phyloP scores from a whole-genome alignment of 2,888 invertebrate genomes.

The Plemyria rubiginata region DNA sequence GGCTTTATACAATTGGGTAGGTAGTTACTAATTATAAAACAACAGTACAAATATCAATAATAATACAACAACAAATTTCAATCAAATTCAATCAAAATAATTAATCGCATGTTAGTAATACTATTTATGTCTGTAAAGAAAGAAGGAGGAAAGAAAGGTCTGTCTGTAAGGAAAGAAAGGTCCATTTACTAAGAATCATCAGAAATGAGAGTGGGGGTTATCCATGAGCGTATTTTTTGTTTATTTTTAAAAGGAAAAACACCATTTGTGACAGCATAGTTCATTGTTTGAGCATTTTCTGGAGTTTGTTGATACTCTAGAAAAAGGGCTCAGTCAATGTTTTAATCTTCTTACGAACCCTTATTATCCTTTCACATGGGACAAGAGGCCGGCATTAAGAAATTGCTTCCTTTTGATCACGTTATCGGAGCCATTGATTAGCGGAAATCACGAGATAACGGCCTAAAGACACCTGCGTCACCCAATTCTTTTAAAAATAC shows the following conservation, averaged over 20 bases:
- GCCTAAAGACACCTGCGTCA: slow-evolving; percentile 60
- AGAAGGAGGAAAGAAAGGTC: no score
- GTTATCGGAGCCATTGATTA: slow-evolving; percentile 69
- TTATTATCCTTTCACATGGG: slow-evolving; percentile 37
- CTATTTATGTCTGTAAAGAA: no score
- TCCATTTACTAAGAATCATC: no score
- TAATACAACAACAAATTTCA: no score
- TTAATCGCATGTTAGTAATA: no score
- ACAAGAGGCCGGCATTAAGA: slow-evolving; percentile 59
- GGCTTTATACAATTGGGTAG: no score
- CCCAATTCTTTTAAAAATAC: slow-evolving; percentile 60
- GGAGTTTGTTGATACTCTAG: background rate
- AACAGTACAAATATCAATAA: no score
- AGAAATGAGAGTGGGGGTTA: no score
- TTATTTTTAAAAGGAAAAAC: background rate
- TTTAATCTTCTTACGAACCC: slow-evolving; percentile 11
- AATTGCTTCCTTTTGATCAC: slow-evolving; percentile 67
- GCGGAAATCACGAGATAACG: slow-evolving; percentile 69
- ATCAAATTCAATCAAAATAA: no score
- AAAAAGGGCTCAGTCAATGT: background rate
- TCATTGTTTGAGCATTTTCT: background rate
- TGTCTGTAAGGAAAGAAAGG: no score
- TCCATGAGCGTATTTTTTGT: background rate
- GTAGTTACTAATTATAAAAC: no score
- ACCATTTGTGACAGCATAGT: no score